These are phyloP conservation scores for Belonocnema kinseyi DNA, from an alignment of 1,140 invertebrate species.

Conservation along the genomic window DNA sequence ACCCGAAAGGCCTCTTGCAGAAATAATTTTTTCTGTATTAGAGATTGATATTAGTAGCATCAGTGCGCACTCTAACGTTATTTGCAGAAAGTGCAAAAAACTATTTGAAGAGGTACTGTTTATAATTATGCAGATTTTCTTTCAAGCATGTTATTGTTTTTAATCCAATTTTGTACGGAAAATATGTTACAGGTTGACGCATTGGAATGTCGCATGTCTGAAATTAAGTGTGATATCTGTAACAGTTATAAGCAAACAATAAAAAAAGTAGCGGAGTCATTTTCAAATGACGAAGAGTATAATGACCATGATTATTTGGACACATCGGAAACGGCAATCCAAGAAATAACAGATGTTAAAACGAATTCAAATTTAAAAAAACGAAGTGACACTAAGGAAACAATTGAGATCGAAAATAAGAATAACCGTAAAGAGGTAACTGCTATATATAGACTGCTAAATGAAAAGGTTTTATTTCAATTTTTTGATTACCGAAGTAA, in stretches of 20 bases:
- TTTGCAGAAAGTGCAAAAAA: conserved; percentile 82
- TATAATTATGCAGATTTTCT: conserved; percentile 30
- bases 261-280: conserved; percentile 55
- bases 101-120: conserved; percentile 75
- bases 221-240: conserved; percentile 73
- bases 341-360: conserved; percentile 37
- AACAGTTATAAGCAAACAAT: conserved; percentile 72
- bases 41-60: conserved; percentile 73
- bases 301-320: conserved; percentile 73
- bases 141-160: conserved; percentile 31
- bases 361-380: conserved; percentile 41
- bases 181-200: conserved; percentile 76
- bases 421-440: conserved; percentile 35
- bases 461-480: no score
- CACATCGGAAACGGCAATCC: conserved; percentile 55
- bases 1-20: conserved; percentile 72
- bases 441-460: conserved; percentile 29
- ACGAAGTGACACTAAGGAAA: conserved; percentile 45
- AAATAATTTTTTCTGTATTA: conserved; percentile 75
- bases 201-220: conserved; percentile 74
- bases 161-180: conserved; percentile 4
- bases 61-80: conserved; percentile 74
- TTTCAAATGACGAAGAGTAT: conserved; percentile 62
- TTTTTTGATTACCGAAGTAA: no score
- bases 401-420: conserved; percentile 42